These are phyloP conservation scores for Gambusia holbrooki DNA, from an alignment of 2,113 vertebrate genomes.

Conservation along the genomic window DNA sequence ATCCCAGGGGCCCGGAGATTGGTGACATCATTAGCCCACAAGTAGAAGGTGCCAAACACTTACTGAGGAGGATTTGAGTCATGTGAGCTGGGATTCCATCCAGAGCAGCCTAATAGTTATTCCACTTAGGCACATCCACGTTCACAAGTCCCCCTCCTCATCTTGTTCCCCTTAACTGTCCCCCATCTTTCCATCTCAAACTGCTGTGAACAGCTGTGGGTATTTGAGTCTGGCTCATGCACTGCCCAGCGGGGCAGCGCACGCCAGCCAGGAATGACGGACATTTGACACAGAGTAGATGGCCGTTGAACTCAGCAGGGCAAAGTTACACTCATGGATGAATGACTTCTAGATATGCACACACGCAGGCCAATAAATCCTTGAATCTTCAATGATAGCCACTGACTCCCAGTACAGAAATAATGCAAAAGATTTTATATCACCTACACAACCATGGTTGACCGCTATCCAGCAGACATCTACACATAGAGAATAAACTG, in stretches of 20 bases:
- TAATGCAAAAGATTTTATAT: background rate
- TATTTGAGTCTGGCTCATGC: constrained; percentile 41
- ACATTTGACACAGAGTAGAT: constrained; percentile 59
- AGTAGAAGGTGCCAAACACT: constrained; percentile 51
- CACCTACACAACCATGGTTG: background rate
- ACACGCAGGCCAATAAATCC: constrained; percentile 20
- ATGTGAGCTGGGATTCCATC: constrained; percentile 45
- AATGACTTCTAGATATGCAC: constrained; percentile 31
- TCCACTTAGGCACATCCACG: constrained; percentile 26
- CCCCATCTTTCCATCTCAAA: constrained; percentile 37
- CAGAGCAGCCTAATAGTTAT: constrained; percentile 57
- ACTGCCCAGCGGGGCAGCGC: constrained; percentile 39
- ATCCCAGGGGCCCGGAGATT: constrained; percentile 35
- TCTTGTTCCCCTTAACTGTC: constrained; percentile 9
- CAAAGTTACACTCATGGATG: constrained; percentile 23
- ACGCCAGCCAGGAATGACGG: constrained; percentile 49
- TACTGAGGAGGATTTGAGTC: constrained; percentile 57
- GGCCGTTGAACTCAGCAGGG: constrained; percentile 22
- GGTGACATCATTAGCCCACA: constrained; percentile 59
- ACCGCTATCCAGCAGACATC: background rate
- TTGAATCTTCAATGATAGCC: background rate
- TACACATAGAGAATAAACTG: background rate
- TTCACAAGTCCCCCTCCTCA: constrained; percentile 42
- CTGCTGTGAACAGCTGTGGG: constrained; percentile 62
- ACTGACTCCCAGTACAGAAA: background rate